Base-by-base conservation (phyloP, 1,140 invertebrate species). In the Eurosta solidaginis region DNA sequence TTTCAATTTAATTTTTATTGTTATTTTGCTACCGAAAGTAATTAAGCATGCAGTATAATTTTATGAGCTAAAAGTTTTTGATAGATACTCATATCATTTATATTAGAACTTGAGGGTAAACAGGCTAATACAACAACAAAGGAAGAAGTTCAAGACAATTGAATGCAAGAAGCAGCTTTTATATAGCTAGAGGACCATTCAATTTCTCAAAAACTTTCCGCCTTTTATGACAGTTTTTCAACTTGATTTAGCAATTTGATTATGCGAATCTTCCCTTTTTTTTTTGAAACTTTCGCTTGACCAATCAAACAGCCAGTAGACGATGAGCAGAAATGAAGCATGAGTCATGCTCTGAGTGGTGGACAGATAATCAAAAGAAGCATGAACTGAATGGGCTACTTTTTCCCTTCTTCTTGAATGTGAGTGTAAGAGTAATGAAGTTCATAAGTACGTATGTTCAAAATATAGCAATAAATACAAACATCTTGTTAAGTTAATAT, bases 201-300 rank as follows among this genome's bases (percentile, higher is more conserved):
- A 68, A 68, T 68, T 68, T 68, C 59, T 68, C 33, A 36, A 68
- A 68, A 68, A 68, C 36, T 68, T 68, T 68, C 9, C 14, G 59
- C n/a, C 59, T 40, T 68, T 68, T 68, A 68, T 68, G 29, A 68
- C 59, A 68, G 59, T 68, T 68, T 68, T 68, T 68, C 59, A 68
- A 68, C 59, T 68, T 68, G 33, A 68, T 6, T 68, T 20, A 68
- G 0, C 59, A 68, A 68, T 68, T 68, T 68, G 7, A 68, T 68
- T 68, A 36, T 10, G 59, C 20, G 59, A 68, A 40, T 68, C n/a
- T n/a, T n/a, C n/a, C n/a, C n/a, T n/a, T n/a, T n/a, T 63, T 2
- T 29, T 33, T n/a, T 20, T 22, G 59, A n/a, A n/a, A n/a, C n/a
- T 2, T 68, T 29, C 4, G 20, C 9, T 25, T 54, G 50, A 54